Percentiles rank a stretch among this genome's conserved stretches.
Evolutionary conservation across 2,113 vertebrate species (phyloP).

Genomic region (Trogon melanurus): DNA sequence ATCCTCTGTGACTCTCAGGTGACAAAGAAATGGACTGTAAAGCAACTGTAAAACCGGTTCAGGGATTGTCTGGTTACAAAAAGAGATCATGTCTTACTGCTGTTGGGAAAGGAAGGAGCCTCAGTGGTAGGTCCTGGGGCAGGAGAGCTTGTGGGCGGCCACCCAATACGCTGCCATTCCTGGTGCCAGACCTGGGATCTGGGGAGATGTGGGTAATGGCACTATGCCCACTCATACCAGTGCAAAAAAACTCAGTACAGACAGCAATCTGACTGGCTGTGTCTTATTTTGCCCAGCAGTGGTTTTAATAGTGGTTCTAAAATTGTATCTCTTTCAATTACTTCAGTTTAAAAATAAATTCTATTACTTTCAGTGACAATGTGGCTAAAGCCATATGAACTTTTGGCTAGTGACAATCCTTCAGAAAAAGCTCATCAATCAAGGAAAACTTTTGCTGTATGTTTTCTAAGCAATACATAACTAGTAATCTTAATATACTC

Average conservation of each 20-base stretch:
- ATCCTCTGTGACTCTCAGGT: not conserved
- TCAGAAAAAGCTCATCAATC: conserved; percentile 28
- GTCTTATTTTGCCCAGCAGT: not conserved
- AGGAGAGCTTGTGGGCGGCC: not conserved
- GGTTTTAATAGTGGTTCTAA: not conserved
- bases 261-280: not conserved
- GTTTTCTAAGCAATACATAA: not conserved
- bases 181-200: not conserved
- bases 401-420: conserved; percentile 10
- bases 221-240: not conserved
- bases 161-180: fast-evolving
- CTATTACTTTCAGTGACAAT: not conserved
- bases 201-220: not conserved
- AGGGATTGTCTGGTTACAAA: not conserved
- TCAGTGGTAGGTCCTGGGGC: not conserved
- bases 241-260: not conserved
- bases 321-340: not conserved
- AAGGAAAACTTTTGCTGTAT: not conserved
- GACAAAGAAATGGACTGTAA: not conserved
- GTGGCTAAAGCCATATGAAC: not conserved
- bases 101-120: not conserved
- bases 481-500: not conserved
- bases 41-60: not conserved
- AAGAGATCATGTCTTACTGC: not conserved
- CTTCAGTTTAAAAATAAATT: not conserved